Evolutionary conservation across 1,140 invertebrate species (phyloP), one percentile per base, ranked within the genome.

Genomic region (Ips typographus): DNA sequence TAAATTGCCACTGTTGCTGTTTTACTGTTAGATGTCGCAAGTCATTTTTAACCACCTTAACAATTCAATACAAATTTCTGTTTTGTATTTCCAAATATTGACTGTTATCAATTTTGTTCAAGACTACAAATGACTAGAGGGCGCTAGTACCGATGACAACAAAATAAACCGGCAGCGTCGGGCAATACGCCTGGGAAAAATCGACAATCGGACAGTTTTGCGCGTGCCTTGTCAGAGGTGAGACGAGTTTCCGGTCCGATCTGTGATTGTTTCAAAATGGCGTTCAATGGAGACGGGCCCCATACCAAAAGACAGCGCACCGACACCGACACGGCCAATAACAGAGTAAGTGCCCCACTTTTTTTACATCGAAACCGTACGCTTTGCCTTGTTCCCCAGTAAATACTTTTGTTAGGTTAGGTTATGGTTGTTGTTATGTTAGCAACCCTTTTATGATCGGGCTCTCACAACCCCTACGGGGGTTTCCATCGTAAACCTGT

Each of bases 251-350:
- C 65, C 59, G 73, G 70, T 69, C 67, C 71, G 59, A 61, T 53
- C 44, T 63, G 72, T 72, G 73, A 77, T 77, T 79, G 74, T 76
- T 76, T 75, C 74, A 80, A 80, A 79, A 83, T 83, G 82, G 82
- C 82, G 81, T 83, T 82, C 78, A 83, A 83, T 77, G 82, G 82
- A 74, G 82, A 83, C 74, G 82, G 81, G 70, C 82, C 82, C 64
- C 78, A 80, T 72, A 80, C 78, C 69, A 83, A 83, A 81, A 77
- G 82, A 74, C 81, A 80, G 73, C 77, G 81, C 61, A 80, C 76
- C 44, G 79, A 80, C 73, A 74, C 77, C 64, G 82, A 83, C 71
- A 76, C 81, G 47, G 76, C 77, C 53, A 82, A 80, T 72, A 82
- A 82, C 72, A 80, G 81, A 75, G 82, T 83, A 78, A 83, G 82